phyloP scores from a whole-genome alignment of 2,888 invertebrate genomes.

The Sarcophaga rosellei region DNA sequence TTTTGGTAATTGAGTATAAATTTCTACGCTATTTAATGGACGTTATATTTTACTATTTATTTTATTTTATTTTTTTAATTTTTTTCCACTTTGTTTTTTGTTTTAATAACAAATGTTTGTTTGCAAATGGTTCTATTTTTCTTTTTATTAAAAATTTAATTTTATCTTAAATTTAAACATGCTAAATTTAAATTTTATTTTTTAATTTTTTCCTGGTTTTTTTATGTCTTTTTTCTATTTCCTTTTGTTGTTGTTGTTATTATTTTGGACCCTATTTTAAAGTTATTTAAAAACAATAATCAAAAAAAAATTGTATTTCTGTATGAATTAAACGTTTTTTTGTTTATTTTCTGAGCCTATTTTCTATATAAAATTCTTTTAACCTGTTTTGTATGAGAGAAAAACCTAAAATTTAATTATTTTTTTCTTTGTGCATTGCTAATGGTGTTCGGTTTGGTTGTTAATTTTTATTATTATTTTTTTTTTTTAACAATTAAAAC shows the following conservation, averaged over 20 bases:
- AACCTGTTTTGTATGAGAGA: background rate
- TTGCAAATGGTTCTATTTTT: background rate
- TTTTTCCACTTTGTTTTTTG: background rate
- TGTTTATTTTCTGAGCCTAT: background rate
- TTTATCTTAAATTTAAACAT: no score
- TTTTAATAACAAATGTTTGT: constrained; percentile 11
- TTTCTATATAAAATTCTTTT: background rate
- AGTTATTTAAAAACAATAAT: background rate
- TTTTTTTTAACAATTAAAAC: background rate
- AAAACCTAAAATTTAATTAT: background rate
- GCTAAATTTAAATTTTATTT: constrained; percentile 13
- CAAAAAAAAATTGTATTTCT: constrained; percentile 34
- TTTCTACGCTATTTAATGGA: constrained; percentile 63
- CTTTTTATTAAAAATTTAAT: no score
- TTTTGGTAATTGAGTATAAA: constrained; percentile 43
- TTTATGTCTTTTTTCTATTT: constrained; percentile 12
- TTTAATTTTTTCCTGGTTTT: constrained; percentile 21
- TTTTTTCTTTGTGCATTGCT: constrained; percentile 36
- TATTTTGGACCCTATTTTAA: constrained; percentile 66
- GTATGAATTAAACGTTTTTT: background rate
- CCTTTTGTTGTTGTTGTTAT: constrained; percentile 24
- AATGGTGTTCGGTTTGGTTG: background rate
- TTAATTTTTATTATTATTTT: background rate
- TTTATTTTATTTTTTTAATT: constrained; percentile 20
- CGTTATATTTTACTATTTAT: constrained; percentile 65